Conservation (phyloP, 2,797 vertebrate species). For the Decapterus maruadsi region DNA sequence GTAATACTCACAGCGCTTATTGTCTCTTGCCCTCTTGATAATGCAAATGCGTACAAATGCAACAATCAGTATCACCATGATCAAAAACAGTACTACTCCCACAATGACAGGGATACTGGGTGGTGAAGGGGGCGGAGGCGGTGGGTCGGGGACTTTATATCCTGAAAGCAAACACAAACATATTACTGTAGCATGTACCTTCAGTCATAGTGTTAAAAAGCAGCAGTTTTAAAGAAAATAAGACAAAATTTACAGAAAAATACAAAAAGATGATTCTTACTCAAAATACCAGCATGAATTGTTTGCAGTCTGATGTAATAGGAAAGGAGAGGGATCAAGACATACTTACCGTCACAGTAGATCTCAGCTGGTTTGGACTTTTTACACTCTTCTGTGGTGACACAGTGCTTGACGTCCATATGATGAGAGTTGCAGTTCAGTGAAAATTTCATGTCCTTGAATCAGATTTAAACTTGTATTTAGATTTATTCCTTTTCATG, state of each 20-base stretch:
- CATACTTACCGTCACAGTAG: conserved; percentile 40
- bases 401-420: conserved; percentile 14
- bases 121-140: rapidly evolving
- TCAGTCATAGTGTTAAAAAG: neutral
- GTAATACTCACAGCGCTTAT: conserved; percentile 48
- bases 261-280: neutral
- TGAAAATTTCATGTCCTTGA: rapidly evolving
- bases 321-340: neutral
- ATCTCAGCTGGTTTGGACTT: rapidly evolving
- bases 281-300: neutral
- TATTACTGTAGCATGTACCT: neutral
- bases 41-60: conserved; percentile 33
- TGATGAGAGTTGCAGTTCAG: rapidly evolving
- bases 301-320: neutral
- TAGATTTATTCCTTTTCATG: neutral
- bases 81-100: conserved; percentile 31
- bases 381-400: rapidly evolving
- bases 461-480: conserved; percentile 23
- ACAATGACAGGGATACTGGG: conserved; percentile 13
- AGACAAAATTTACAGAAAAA: neutral
- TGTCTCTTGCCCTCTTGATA: conserved; percentile 15
- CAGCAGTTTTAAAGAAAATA: neutral
- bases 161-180: conserved; percentile 50
- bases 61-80: conserved; percentile 47
- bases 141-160: rapidly evolving